These are phyloP conservation scores for Sylvilagus floridanus DNA, from an alignment of 2,797 vertebrate genomes.

Conservation along the genomic window DNA sequence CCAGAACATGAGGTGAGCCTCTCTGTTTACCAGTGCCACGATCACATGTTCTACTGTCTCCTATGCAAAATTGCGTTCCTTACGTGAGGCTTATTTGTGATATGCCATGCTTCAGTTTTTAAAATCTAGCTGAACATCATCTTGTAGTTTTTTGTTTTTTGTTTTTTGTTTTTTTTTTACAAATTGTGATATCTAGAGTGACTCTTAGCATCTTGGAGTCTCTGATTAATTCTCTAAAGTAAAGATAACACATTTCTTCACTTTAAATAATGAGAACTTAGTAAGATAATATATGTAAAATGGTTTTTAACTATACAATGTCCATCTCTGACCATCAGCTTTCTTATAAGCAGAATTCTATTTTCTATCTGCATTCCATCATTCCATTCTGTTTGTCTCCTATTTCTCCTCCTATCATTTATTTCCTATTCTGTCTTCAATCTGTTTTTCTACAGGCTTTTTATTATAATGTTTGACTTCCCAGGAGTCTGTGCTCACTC, in stretches of 20 bases:
- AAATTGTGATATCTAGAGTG: not conserved
- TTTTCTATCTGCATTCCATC: constrained; percentile 36
- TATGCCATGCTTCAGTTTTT: not conserved
- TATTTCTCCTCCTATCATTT: not conserved
- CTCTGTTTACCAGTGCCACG: not conserved
- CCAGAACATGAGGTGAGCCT: constrained; percentile 96
- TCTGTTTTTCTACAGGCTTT: constrained; percentile 11
- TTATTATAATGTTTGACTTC: not conserved
- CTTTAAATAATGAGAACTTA: not conserved
- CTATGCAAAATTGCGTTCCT: not conserved
- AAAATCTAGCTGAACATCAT: not conserved
- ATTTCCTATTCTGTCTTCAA: not conserved
- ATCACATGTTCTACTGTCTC: not conserved
- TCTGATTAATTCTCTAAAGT: constrained; percentile 24
- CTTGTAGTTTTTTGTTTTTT: not conserved
- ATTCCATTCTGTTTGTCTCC: not conserved
- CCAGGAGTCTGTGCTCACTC: not conserved
- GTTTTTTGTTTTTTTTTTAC: not conserved
- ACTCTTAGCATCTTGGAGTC: not conserved
- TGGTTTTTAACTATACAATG: not conserved
- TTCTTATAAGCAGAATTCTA: not conserved
- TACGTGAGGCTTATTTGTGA: not conserved
- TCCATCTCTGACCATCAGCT: constrained; percentile 20
- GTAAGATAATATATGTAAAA: not conserved
- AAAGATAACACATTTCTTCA: not conserved